A percentile compares a stretch with the other conserved stretches of the same genome.
phyloP scores from a whole-genome alignment of 2,113 vertebrate genomes.

The Girardinichthys multiradiatus region DNA sequence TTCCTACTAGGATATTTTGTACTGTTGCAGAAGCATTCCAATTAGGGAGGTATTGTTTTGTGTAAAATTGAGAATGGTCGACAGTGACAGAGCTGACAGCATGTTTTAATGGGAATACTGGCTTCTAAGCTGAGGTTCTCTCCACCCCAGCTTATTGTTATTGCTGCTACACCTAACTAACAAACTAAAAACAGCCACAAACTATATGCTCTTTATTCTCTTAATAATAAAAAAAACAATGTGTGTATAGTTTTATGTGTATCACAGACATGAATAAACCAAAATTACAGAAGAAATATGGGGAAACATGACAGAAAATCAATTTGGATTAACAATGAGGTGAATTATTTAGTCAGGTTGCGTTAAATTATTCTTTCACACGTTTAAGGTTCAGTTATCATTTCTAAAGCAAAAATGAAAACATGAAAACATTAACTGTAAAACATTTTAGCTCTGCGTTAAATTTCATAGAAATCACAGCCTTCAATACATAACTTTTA shows the following conservation, averaged over 20 bases:
- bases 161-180: constrained; percentile 27
- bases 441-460: neutral
- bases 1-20: constrained; percentile 11
- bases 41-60: constrained; percentile 61
- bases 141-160: constrained; percentile 38
- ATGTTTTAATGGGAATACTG: constrained; percentile 56
- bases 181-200: constrained; percentile 4
- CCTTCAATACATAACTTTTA: neutral
- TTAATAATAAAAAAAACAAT: neutral
- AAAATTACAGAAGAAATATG: neutral
- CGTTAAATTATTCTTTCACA: neutral
- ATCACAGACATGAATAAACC: neutral
- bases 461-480: too few species aligned
- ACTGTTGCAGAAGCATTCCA: constrained; percentile 50
- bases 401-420: neutral
- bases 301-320: neutral
- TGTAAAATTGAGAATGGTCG: constrained; percentile 46
- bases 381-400: neutral
- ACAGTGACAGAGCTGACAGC: constrained; percentile 56
- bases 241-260: neutral
- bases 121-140: constrained; percentile 38
- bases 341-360: neutral
- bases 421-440: neutral
- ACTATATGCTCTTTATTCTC: neutral
- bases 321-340: neutral